Evolutionary conservation across 64 coral and sea anemone genomes (phyloP), one percentile per base, ranked within the genome.

Genomic region (Stichodactyla mertensii): DNA sequence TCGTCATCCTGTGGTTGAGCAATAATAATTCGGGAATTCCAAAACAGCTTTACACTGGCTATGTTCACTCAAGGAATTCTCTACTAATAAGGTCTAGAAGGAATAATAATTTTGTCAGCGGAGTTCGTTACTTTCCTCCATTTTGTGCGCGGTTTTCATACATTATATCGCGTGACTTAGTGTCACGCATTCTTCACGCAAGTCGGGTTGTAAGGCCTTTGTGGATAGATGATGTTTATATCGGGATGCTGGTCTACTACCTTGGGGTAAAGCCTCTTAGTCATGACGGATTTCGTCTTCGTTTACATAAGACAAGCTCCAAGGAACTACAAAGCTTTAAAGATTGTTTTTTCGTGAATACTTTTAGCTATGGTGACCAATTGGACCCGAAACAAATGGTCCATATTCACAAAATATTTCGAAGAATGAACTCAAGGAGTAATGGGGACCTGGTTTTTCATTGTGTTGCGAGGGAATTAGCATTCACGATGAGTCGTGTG

Each of bases 151-250:
- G 71, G 1, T 45, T 52, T 28, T 87, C 52, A 14, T 87, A 87
- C n/a, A 16, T 87, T 2, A 18, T 87, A 4, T 87, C 86, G 20
- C 71, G 20, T 36, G 12, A 79, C 66, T 19, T 87, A 18, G n/a
- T 87, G 10, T 52, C 16, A 20, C 28, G 24, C 20, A 10, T 88
- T 56, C 19, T 56, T 54, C 2, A 78, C 18, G 52, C 52, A 15
- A 80, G 52, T 20, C 23, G 26, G 10, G 52, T 78, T 11, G n/a
- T 78, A 4, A 19, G 14, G 1, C 71, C 87, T 12, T 88, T 88
- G 53, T 23, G 20, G 27, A 88, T 78, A 4, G 87, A 88, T 7
- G 87, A 88, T 64, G 87, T 54, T 16, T 88, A 88, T 51, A 80
- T 88, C 10, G 87, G 87, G 6, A 53, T 88, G 55, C 6, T 80